Percentiles rank a stretch among this genome's conserved stretches.
These are phyloP conservation scores for Sipunculus nudus DNA, from an alignment of 2,888 invertebrate genomes.

Conservation along the genomic window DNA sequence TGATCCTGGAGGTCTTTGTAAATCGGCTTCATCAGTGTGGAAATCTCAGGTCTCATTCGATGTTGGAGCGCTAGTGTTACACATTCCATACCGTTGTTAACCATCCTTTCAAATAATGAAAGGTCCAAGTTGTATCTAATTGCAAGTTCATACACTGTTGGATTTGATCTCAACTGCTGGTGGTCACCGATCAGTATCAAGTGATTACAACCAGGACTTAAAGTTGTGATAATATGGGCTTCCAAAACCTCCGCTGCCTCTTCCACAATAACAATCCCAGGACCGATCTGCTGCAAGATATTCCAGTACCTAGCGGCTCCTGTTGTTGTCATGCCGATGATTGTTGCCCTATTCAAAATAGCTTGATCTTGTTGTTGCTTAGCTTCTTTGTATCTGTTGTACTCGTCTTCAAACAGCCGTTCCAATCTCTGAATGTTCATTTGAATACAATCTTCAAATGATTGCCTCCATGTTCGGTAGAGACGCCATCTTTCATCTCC, in stretches of 20 bases:
- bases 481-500: constrained; percentile 66
- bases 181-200: constrained; percentile 86
- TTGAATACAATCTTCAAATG: too few relatives aligned
- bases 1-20: constrained; percentile 53
- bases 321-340: constrained; percentile 61
- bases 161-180: constrained; percentile 79
- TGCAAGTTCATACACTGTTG: constrained; percentile 76
- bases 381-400: too few relatives aligned
- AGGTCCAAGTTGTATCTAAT: constrained; percentile 76
- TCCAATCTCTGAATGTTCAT: too few relatives aligned
- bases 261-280: constrained; percentile 73
- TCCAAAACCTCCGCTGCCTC: constrained; percentile 90
- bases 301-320: constrained; percentile 54
- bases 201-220: constrained; percentile 79
- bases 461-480: too few relatives aligned
- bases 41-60: constrained; percentile 61
- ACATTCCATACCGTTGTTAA: constrained; percentile 74
- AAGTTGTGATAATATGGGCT: constrained; percentile 80
- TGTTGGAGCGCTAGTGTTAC: constrained; percentile 73
- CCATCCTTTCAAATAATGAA: constrained; percentile 84
- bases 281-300: constrained; percentile 54
- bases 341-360: constrained; percentile 41
- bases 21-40: constrained; percentile 48
- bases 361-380: constrained; percentile 35
- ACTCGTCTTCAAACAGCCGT: too few relatives aligned